These are phyloP conservation scores for Hippolais icterina DNA, from an alignment of 2,113 vertebrate genomes.

Conservation along the genomic window DNA sequence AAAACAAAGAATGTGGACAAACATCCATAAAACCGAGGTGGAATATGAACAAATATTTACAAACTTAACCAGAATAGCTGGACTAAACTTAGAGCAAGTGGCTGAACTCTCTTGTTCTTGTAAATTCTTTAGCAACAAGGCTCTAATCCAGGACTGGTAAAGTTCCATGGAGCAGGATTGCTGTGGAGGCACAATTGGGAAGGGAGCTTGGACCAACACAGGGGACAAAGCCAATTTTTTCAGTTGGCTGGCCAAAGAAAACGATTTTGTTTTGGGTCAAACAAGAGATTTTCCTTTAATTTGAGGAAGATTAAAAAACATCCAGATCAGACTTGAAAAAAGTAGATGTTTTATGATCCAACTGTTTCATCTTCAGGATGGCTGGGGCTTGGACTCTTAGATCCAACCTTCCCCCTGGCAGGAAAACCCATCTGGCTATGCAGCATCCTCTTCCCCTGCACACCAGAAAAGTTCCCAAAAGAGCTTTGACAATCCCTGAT, in stretches of 20 bases:
- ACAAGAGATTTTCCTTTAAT: constrained; percentile 48
- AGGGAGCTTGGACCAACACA: neutral
- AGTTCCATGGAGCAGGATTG: neutral
- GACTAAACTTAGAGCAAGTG: neutral
- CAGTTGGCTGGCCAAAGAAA: neutral
- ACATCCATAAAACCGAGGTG: neutral
- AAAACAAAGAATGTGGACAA: constrained; percentile 17
- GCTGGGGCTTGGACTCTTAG: neutral
- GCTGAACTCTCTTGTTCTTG: neutral
- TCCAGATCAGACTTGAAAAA: constrained; percentile 37
- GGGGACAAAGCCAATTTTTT: neutral
- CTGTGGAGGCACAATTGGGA: neutral
- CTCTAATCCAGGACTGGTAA: neutral
- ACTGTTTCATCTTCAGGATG: constrained; percentile 39
- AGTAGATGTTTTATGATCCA: neutral
- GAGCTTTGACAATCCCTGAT: neutral
- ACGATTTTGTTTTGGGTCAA: constrained; percentile 33
- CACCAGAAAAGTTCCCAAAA: neutral
- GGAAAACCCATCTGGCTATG: neutral
- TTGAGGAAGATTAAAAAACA: constrained; percentile 33
- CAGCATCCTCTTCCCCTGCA: neutral
- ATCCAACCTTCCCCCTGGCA: neutral
- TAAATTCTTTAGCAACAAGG: neutral
- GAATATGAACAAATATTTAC: neutral
- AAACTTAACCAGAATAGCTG: neutral